Conservation (phyloP, 2,113 vertebrate species). For the Aplodontia rufa region DNA sequence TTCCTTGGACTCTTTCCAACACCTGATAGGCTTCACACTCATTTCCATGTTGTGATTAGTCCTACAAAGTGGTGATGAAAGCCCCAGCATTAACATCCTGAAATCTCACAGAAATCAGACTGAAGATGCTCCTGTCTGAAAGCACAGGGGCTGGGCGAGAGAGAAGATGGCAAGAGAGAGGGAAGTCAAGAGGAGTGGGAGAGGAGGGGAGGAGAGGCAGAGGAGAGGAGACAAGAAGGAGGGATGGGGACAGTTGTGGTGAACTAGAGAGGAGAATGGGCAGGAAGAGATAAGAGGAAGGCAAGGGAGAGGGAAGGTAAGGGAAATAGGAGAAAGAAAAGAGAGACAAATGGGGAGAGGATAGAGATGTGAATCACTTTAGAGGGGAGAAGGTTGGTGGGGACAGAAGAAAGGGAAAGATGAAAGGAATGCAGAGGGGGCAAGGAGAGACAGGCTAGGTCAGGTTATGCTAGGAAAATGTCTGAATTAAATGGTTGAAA, state of each 20-base stretch:
- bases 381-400: no score
- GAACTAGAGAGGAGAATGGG: no score
- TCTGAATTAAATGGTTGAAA: neutral
- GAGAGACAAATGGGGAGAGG: neutral
- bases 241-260: neutral
- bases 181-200: neutral
- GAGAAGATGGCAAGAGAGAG: neutral
- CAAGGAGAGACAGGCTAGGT: no score
- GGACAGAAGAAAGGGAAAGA: neutral
- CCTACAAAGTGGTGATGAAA: conserved; percentile 2
- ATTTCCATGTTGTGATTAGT: conserved; percentile 44
- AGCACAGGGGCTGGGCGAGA: neutral
- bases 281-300: neutral
- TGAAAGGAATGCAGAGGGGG: neutral
- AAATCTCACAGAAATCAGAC: conserved; percentile 5
- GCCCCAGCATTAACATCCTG: neutral
- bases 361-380: neutral
- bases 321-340: no score
- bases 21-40: conserved; percentile 27
- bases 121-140: neutral
- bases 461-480: neutral
- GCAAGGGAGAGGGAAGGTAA: no score
- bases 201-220: no score
- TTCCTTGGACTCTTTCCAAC: neutral
- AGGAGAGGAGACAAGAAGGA: no score